Evolutionary conservation across 1,140 invertebrate species (phyloP), one percentile per base, ranked within the genome.

Genomic region (Trachelipus rathkii): DNA sequence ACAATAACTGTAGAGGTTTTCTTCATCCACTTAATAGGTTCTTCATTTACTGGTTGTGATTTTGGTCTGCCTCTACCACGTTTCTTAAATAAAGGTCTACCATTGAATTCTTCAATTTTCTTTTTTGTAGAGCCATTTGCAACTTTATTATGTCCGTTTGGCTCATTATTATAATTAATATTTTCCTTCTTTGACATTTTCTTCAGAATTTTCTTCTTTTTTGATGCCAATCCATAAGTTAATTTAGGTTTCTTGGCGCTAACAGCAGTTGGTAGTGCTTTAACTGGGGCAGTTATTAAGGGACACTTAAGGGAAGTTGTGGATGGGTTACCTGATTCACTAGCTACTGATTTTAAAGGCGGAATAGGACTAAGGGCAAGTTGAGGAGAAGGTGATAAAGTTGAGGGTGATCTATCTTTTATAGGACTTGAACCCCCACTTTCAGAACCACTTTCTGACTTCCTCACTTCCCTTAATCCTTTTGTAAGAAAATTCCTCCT

Each of bases 1-100:
- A 75, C 79, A 24, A 80, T 73, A 19, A 81, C 79, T 67, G 79
- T 81, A 19, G 75, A 69, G n/a, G 76, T 19, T 69, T 81, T 81
- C 44, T 75, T 78, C 44, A 72, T 74, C 15, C 74, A 81, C 60
- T 81, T 81, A 6, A 69, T 73, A 74, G 75, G 13, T 66, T 67
- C 53, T 15, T 44, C 23, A 10, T 43, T 11, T 24, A 53, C 44
- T 60, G 19, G 60, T 74, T 46, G 76, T 60, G 73, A 71, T 19
- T 71, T 68, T 72, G 75, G 70, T 72, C 75, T 71, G n/a, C 79
- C 75, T 68, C 78, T 79, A 23, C 71, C 44, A 67, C 77, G 44
- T n/a, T 43, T 75, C 60, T 75, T 67, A n/a, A 60, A 73, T 19
- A 67, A 75, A 66, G 45, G 46, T 33, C 53, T n/a, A 7, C 45